Percentiles rank a stretch among this genome's conserved stretches.
phyloP scores from a whole-genome alignment of 2,888 invertebrate genomes.

The Seira sanloemensis region DNA sequence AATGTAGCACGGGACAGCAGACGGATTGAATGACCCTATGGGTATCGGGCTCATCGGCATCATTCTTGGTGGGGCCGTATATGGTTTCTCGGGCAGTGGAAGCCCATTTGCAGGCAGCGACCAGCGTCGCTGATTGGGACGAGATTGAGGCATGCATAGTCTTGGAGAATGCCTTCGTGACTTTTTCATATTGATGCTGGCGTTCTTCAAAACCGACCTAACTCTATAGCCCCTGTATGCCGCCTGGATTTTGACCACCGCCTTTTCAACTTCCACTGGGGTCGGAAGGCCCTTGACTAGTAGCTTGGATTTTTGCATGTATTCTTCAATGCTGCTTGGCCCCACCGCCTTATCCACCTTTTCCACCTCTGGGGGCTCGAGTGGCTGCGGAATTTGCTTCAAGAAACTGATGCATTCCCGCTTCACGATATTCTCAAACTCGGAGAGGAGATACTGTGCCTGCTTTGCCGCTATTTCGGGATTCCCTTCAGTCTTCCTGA shows the following conservation, averaged over 20 bases:
- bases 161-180: background rate
- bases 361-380: background rate
- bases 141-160: background rate
- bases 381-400: background rate
- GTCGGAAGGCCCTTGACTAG: background rate
- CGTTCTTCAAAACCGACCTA: constrained; percentile 59
- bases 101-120: constrained; percentile 3
- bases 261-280: constrained; percentile 23
- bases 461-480: constrained; percentile 24
- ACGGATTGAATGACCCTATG: background rate
- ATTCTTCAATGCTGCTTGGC: constrained; percentile 26
- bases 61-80: constrained; percentile 24
- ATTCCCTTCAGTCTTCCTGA: constrained; percentile 2
- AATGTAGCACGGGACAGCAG: constrained; percentile 19
- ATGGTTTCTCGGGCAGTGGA: constrained; percentile 57
- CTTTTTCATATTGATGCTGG: constrained; percentile 22
- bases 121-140: background rate
- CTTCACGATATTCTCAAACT: constrained; percentile 70
- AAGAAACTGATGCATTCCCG: constrained; percentile 68
- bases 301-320: too few species aligned
- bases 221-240: constrained; percentile 62
- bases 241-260: constrained; percentile 65
- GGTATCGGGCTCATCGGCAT: constrained; percentile 30
- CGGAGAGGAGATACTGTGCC: constrained; percentile 55
- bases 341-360: constrained; percentile 44